Conservation (phyloP, 2,113 vertebrate genomes). For the Ageneiosus marmoratus region DNA sequence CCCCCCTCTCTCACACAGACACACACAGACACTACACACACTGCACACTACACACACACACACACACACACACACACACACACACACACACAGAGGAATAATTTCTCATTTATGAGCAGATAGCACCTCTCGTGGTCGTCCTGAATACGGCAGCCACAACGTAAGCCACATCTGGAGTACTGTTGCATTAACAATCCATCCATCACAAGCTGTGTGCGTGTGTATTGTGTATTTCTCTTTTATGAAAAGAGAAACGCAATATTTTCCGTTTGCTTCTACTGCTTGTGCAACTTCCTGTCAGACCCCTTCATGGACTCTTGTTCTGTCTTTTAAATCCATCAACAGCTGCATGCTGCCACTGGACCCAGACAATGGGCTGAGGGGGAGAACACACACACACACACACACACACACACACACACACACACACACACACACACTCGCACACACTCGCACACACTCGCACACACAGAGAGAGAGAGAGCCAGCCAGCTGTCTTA, state of each 20-base stretch:
- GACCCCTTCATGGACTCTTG: background rate
- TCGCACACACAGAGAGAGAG: background rate
- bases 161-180: constrained; percentile 21
- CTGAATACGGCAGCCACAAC: constrained; percentile 36
- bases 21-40: constrained; percentile 41
- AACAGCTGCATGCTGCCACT: constrained; percentile 30
- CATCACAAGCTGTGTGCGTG: background rate
- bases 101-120: constrained; percentile 65
- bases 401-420: background rate
- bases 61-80: background rate
- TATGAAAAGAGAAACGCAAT: background rate
- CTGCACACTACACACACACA: too few species aligned
- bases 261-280: background rate
- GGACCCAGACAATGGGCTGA: background rate
- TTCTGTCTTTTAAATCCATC: background rate
- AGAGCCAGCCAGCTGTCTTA: constrained; percentile 25
- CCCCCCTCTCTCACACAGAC: background rate
- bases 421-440: background rate
- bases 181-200: constrained; percentile 31
- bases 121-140: constrained; percentile 67
- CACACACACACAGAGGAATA: constrained; percentile 43
- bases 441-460: background rate
- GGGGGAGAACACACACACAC: background rate
- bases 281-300: constrained; percentile 3
- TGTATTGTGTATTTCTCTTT: too few species aligned